Evolutionary conservation across 2,797 vertebrate genomes (phyloP), one percentile per base, ranked within the genome.

Genomic region (Setipinna tenuifilis): DNA sequence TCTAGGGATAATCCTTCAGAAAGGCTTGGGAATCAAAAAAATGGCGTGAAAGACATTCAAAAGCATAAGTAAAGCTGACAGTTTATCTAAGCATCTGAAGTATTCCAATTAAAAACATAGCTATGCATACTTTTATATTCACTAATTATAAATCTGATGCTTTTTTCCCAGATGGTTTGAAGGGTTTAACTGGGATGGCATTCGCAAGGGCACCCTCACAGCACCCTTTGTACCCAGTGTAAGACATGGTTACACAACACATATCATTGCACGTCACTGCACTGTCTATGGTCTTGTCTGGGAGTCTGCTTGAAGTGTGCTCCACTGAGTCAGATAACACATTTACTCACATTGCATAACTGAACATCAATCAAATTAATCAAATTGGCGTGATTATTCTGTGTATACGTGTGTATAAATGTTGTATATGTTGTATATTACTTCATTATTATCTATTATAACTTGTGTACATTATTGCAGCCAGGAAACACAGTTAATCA

Each of bases 101-200:
- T 35, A 44, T 71, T 35, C 14, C 28, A 19, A 17, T 75, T 17
- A 41, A 75, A 41, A 19, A 75, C 31, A 2, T 78, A 78, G 28
- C 31, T 31, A 14, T 3, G 7, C 71, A 19, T 78, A 21, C 0
- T 41, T 11, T 75, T 44, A 14, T 0, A 21, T 78, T 41, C 35
- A 41, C 19, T 44, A 44, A 41, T 71, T 86, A n/a, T 89, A 87
- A 88, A 1, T 57, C 4, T 87, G 17, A 19, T 65, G 83, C 59
- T 89, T 80, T 83, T 86, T 80, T 83, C 85, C 81, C 90, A 94
- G 93, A 89, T 94, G 93, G 93, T 94, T 93, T 7, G 92, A 94
- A 68, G 93, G 94, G 5, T 94, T 94, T 86, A 93, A 94, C 89
- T 95, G 93, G 93, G 94, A 94, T 11, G 93, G 94, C 19, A 90